Evolutionary conservation across 2,888 invertebrate genomes (phyloP), one percentile per base, ranked within the genome.

Genomic region (Cynaeus angustus): DNA sequence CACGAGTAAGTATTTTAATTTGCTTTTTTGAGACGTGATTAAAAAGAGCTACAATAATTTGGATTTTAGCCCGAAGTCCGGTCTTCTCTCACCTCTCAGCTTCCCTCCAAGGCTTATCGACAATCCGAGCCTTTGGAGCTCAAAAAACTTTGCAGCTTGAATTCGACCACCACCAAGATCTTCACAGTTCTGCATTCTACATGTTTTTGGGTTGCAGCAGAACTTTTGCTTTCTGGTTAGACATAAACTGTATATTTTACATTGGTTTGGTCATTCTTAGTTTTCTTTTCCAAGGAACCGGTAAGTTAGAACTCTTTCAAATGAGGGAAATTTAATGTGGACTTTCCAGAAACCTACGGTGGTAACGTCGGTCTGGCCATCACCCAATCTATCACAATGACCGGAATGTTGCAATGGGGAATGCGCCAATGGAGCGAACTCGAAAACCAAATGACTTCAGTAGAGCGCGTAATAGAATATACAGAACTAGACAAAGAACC

Each of bases 391-490:
- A 75, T 85, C 28, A 77, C 77, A n/a, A 73, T 85, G 45, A 83
- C 81, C 0, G 85, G 85, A 43, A 91, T 92, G 90, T 90, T 92
- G 83, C 92, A 92, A 81, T 98, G 96, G 96, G 96, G 95, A 16
- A 95, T 97, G 91, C 74, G 84, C 12, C 85, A 85, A 70, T 84
- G 83, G 81, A 83, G 81, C 43, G 84, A 85, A 74, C 66, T 85
- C 53, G 85, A 85, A 82, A 96, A 95, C 80, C 93, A 92, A 77
- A 94, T 95, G 94, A 95, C 94, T 2, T 92, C 94, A 8, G 97
- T 98, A 0, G 98, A 98, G 85, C 89, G 97, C 83, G 89, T 94
- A 10, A 77, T 94, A 6, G 96, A 96, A 79, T 97, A 96, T 81
- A 90, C 91, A 0, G 88, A 90, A 37, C 82, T 96, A 1, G 89